Percentiles rank a stretch among this genome's conserved stretches.
Evolutionary conservation across 2,113 vertebrate genomes (phyloP).

Genomic region (Tympanuchus pallidicinctus): DNA sequence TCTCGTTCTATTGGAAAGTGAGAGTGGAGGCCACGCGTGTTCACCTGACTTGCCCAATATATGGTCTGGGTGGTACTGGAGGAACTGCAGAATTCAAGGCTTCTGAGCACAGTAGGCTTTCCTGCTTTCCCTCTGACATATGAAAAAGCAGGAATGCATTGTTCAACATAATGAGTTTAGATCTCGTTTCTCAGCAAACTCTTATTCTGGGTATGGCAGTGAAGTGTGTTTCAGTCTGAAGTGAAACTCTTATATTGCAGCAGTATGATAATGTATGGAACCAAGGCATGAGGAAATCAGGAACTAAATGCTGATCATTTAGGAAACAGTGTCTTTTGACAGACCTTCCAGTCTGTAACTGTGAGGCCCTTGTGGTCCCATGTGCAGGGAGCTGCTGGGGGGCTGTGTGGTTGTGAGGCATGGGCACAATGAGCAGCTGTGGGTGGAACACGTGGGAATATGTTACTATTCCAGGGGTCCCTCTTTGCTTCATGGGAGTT

Average conservation of each 20-base stretch:
- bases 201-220: neutral
- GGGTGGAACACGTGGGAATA: neutral
- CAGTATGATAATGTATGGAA: neutral
- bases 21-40: neutral
- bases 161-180: neutral
- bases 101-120: neutral
- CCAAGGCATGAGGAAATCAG: neutral
- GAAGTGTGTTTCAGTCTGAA: neutral
- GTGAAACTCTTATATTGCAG: neutral
- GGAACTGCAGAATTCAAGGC: neutral
- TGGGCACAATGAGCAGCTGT: neutral
- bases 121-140: neutral
- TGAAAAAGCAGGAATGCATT: neutral
- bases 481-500: neutral
- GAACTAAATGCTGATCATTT: neutral
- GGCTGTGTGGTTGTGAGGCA: neutral
- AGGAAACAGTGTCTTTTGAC: neutral
- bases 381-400: neutral
- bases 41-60: neutral
- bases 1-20: neutral
- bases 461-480: neutral
- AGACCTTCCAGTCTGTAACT: neutral
- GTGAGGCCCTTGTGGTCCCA: accelerated
- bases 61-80: neutral
- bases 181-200: neutral